phyloP scores from a whole-genome alignment of 2,797 vertebrate genomes.

The Peromyscus eremicus region DNA sequence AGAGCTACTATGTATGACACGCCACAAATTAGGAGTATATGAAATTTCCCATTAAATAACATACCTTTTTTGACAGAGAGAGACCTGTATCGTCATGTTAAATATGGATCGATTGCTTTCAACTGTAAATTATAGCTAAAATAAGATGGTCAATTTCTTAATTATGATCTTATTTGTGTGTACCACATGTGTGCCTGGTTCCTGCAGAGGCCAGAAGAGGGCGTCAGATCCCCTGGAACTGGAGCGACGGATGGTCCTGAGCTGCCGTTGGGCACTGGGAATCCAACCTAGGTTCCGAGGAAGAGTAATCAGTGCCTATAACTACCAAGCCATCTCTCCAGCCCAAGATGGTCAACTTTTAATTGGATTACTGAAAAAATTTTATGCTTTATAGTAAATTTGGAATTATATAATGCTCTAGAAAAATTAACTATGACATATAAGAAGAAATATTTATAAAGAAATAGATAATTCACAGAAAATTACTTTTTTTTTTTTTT shows the following conservation, averaged over 20 bases:
- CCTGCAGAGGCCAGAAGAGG: too few relatives aligned
- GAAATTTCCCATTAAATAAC: slow-evolving; percentile 4
- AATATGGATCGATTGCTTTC: background rate
- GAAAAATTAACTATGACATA: background rate
- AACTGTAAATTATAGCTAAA: background rate
- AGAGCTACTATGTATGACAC: background rate
- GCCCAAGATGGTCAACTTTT: background rate
- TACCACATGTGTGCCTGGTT: background rate
- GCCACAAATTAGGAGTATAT: background rate
- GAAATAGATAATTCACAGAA: background rate
- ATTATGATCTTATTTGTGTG: background rate
- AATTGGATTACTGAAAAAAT: slow-evolving; percentile 20
- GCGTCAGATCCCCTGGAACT: background rate
- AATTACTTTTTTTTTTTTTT: background rate
- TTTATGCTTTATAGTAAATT: slow-evolving; percentile 37
- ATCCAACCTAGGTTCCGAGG: background rate
- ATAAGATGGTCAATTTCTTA: background rate
- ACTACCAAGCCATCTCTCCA: background rate
- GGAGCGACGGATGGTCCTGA: background rate
- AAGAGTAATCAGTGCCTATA: background rate
- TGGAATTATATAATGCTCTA: background rate
- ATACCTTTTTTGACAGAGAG: background rate
- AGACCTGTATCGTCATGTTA: background rate
- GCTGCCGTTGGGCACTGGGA: background rate
- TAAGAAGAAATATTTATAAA: background rate